Conservation (phyloP, 1,140 invertebrate genomes). For the Diprion similis region DNA sequence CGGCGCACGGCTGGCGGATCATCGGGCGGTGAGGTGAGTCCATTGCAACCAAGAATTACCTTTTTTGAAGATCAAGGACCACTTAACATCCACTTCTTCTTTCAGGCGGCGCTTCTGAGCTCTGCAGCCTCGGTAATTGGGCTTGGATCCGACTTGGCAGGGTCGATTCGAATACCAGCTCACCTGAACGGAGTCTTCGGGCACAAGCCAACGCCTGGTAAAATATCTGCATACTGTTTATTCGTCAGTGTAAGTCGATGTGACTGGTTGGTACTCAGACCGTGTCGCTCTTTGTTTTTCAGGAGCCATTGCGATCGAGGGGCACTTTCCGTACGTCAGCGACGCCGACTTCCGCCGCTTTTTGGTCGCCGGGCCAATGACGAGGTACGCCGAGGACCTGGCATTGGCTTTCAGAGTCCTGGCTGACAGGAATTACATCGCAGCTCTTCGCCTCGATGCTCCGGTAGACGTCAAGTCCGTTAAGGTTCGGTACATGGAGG, state of each 20-base stretch:
- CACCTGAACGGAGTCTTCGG: constrained; percentile 88
- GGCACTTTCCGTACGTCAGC: constrained; percentile 64
- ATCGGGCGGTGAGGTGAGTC: constrained; percentile 75
- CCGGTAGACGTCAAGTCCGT: constrained; percentile 67
- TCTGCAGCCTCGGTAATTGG: constrained; percentile 79
- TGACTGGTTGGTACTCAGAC: constrained; percentile 9
- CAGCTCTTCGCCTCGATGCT: constrained; percentile 58
- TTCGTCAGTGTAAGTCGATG: neutral
- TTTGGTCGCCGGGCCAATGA: constrained; percentile 79
- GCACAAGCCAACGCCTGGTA: constrained; percentile 82
- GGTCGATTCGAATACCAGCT: constrained; percentile 86
- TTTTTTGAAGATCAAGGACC: neutral
- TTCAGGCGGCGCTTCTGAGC: constrained; percentile 71
- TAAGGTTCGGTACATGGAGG: constrained; percentile 70
- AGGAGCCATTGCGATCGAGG: constrained; percentile 64
- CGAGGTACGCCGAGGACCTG: constrained; percentile 80
- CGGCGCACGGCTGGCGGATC: constrained; percentile 74
- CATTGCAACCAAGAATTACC: neutral
- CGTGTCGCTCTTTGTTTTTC: constrained; percentile 27
- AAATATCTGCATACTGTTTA: constrained; percentile 9
- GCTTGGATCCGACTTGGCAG: constrained; percentile 85
- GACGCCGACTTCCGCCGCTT: constrained; percentile 60
- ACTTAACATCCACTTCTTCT: neutral
- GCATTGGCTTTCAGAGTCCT: constrained; percentile 69
- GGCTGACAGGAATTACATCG: constrained; percentile 42